Conservation (phyloP, 2,888 invertebrate genomes). For the Amiota minor region DNA sequence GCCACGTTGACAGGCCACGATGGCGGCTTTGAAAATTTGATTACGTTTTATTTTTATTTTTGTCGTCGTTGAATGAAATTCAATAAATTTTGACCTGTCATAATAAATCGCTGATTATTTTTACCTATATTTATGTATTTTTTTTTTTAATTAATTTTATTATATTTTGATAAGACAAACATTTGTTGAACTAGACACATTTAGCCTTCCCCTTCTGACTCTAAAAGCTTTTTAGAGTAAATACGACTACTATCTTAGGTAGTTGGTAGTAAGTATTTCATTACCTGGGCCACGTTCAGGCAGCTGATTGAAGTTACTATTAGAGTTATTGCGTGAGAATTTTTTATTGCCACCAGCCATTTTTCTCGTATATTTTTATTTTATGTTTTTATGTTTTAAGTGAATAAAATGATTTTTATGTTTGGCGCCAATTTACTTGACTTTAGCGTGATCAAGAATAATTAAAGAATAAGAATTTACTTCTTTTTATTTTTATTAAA, state of each 20-base stretch:
- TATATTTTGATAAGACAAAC: neutral
- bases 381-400: conserved; percentile 3
- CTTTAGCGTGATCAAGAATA: conserved; percentile 54
- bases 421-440: conserved; percentile 60
- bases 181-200: neutral
- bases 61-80: conserved; percentile 53
- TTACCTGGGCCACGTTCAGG: conserved; percentile 74
- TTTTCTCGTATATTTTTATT: conserved; percentile 41
- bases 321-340: conserved; percentile 69
- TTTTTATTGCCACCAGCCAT: conserved; percentile 72
- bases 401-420: neutral
- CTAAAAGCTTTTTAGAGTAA: conserved; percentile 1
- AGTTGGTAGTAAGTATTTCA: conserved; percentile 2
- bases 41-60: neutral
- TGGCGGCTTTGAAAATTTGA: neutral
- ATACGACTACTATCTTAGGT: neutral
- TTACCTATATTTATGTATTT: neutral
- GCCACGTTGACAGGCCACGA: conserved; percentile 56
- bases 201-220: neutral
- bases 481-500: conserved; percentile 9
- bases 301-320: conserved; percentile 68
- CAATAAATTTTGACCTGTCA: neutral
- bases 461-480: conserved; percentile 43
- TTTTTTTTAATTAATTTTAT: neutral
- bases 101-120: neutral